Percentiles rank a stretch among this genome's conserved stretches.
These are phyloP conservation scores for Anableps anableps DNA, from an alignment of 2,797 vertebrate genomes.

Conservation along the genomic window DNA sequence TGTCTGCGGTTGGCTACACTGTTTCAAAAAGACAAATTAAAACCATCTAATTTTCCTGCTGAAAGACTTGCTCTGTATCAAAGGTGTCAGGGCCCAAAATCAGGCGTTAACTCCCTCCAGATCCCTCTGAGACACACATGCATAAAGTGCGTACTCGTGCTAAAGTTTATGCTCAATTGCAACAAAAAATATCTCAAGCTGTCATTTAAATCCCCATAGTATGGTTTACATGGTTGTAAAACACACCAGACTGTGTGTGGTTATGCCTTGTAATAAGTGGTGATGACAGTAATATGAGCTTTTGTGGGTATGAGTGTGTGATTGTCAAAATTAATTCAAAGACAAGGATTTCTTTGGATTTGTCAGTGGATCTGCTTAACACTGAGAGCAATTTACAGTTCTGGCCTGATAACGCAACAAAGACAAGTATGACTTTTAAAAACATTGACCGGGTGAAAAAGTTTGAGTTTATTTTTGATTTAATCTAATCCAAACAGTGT, in stretches of 20 bases:
- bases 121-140: conserved; percentile 7
- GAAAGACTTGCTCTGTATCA: conserved; percentile 77
- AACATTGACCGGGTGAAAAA: background rate
- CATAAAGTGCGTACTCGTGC: conserved; percentile 12
- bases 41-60: conserved; percentile 74
- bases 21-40: conserved; percentile 78
- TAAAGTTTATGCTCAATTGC: conserved; percentile 49
- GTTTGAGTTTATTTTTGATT: background rate
- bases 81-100: conserved; percentile 67
- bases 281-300: conserved; percentile 73
- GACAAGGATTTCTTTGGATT: conserved; percentile 22
- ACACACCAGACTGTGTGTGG: conserved; percentile 65
- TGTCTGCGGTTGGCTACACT: conserved; percentile 57
- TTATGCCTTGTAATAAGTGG: conserved; percentile 70
- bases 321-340: conserved; percentile 39
- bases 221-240: conserved; percentile 74
- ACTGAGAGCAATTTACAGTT: background rate
- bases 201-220: conserved; percentile 71
- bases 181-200: conserved; percentile 77
- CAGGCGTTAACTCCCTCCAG: conserved; percentile 65
- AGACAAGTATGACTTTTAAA: background rate
- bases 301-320: conserved; percentile 31
- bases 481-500: background rate
- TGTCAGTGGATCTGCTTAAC: conserved; percentile 8
- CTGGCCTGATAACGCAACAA: background rate